Base-by-base conservation (phyloP, 2,888 invertebrate species). In the Venustoraphidia nigricollis region DNA sequence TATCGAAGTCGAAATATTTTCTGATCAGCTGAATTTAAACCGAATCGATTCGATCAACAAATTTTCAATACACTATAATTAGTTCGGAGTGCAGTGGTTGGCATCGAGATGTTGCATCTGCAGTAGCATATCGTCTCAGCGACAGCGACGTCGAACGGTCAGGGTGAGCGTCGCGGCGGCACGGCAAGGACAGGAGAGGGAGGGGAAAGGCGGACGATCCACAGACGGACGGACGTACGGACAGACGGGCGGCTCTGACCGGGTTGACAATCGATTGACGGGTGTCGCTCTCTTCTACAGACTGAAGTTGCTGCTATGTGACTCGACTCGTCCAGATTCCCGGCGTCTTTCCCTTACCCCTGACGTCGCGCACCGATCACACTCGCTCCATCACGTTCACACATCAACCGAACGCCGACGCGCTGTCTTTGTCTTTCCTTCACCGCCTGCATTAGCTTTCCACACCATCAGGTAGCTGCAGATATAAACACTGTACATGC, bases 241-340 rank as follows among this genome's bases (percentile, higher is more conserved):
- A 35, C 46, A 44, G 8, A 46, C 14, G 27, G 27, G 46, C 39
- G 41, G 46, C 50, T 37, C 49, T 46, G 48, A 49, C 48, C 53
- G 53, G 52, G 53, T 55, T 61, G 65, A 67, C 66, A 71, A 73
- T 73, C 72, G 72, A 73, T 73, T 72, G 73, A 72, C 71, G 71
- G 69, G 69, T 67, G 68, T 64, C 68, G 62, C 60, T 62, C 60
- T 62, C 60, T 56, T 17, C 45, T 14, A 38, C 45, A 38, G 50
- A 56, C 58, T 51, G 48, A 52, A 53, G 52, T 56, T 55, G 55
- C 55, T 57, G 59, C 57, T 50, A 60, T 59, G 56, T 59, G 47
- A 59, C 64, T 68, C 49, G 35, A 37, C 44, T 49, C 55, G 38
- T 45, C 47, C 51, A 41, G 48, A 48, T 35, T 42, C 39, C 44